Conservation (phyloP, 35 echinoderm and acorn worm genomes). For the Patiria miniata region DNA sequence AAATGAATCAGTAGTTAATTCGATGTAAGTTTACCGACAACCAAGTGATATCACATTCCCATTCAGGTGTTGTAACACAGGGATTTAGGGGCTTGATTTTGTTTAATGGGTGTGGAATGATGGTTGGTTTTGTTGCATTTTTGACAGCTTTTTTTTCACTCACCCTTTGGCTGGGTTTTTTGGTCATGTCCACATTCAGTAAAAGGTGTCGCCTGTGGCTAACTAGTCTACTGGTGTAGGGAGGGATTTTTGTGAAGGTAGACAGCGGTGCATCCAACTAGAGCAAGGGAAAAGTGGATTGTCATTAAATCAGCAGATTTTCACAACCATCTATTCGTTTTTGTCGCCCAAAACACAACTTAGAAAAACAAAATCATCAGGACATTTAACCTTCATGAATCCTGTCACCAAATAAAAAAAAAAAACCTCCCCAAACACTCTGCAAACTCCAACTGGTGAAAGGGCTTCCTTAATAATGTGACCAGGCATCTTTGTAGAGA, state of each 20-base stretch:
- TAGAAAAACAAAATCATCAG: too few relatives aligned
- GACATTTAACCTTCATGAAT: neutral
- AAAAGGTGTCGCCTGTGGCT: neutral
- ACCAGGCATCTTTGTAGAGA: neutral
- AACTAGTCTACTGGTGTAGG: neutral
- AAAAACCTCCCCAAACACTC: neutral
- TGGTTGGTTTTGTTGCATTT: too few relatives aligned
- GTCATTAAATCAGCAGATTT: too few relatives aligned
- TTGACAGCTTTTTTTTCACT: too few relatives aligned
- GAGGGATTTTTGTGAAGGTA: neutral
- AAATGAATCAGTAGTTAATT: slow-evolving; percentile 1
- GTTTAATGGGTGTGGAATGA: neutral
- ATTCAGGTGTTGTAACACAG: neutral
- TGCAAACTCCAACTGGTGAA: neutral
- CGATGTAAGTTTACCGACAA: slow-evolving; percentile 8
- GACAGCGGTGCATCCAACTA: neutral
- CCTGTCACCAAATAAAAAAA: neutral
- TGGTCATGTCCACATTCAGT: slow-evolving; percentile 21
- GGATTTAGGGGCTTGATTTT: neutral
- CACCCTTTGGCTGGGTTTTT: too few relatives aligned
- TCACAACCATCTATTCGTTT: too few relatives aligned
- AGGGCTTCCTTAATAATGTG: neutral
- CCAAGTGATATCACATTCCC: neutral
- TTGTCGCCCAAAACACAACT: too few relatives aligned
- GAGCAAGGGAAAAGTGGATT: too few relatives aligned